Evolutionary conservation across 1,140 invertebrate species (phyloP).

Genomic region (Nephotettix cincticeps): DNA sequence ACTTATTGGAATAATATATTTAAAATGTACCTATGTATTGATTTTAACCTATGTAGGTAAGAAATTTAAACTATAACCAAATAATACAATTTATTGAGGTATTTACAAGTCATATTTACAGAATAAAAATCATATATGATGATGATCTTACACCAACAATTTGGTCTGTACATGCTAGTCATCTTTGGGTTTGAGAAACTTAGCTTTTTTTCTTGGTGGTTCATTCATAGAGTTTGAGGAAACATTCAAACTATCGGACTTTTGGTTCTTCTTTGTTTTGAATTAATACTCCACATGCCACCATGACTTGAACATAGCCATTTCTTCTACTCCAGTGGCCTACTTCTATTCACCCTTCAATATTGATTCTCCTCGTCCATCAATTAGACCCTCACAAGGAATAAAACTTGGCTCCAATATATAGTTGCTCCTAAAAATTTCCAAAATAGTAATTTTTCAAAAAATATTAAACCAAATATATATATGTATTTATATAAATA

Average conservation of each 20-base stretch:
- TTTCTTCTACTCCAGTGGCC: slow-evolving; percentile 62
- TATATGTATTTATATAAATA: neutral
- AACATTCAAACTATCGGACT: no score
- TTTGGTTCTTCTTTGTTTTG: slow-evolving; percentile 41
- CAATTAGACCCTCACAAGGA: slow-evolving; percentile 70
- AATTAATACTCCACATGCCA: slow-evolving; percentile 51
- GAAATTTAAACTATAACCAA: no score
- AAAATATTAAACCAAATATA: no score
- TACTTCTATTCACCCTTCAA: slow-evolving; percentile 77
- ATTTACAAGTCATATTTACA: no score
- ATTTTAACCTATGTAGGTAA: no score
- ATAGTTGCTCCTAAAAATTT: slow-evolving; percentile 64
- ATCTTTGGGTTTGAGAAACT: slow-evolving; percentile 47
- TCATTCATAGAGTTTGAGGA: slow-evolving; percentile 30
- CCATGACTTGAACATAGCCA: slow-evolving; percentile 56
- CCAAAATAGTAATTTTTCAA: no score
- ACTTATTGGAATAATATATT: no score
- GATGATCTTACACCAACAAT: no score
- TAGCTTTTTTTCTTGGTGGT: slow-evolving; percentile 43
- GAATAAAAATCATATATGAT: no score
- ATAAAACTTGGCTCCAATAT: slow-evolving; percentile 74
- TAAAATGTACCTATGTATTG: no score
- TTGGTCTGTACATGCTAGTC: slow-evolving; percentile 17
- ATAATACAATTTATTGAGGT: no score
- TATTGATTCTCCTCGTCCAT: slow-evolving; percentile 86